Base-by-base conservation (phyloP, 2,797 vertebrate species). In the Gadopsis bispinosus region DNA sequence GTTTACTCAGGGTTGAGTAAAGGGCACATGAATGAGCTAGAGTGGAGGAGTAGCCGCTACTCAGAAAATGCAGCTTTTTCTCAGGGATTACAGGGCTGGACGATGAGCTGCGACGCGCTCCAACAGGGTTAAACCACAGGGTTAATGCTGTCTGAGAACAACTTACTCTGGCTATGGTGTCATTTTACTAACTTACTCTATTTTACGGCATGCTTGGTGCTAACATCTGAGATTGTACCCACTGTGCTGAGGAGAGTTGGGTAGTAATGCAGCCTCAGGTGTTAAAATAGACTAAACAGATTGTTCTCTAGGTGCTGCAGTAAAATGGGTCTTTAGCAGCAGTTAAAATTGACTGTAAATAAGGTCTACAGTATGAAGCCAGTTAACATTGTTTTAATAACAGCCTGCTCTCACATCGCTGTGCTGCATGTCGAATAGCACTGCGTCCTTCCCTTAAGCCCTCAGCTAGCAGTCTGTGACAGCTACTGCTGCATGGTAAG, bases 1-100 rank as follows among this genome's bases (percentile, higher is more conserved):
- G 88, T 90, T 92, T 87, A 81, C 81, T 76, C 54, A 1, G 75
- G 73, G 80, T 81, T 75, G 76, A 87, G 84, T 69, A 84, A 82
- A 86, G 90, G 83, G 68, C 88, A 82, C 68, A 68, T 54, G 68
- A 77, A 58, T 43, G 62, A 78, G 69, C 63, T 43, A 33, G 10
- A 70, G 16, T 69, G 51, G 69, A 82, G 54, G 70, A 85, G 56
- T 67, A 43, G 71, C 61, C 14, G 33, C 65, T 31, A 17, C 22
- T 85, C 12, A 20, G 59, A 62, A 77, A 83, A 86, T 37, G 68
- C 73, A 26, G 61, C 63, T 72, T 66, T 86, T 83, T 76, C 72
- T 62, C 5, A 2, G 33, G 71, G 77, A 85, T 85, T 62, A 78
- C 53, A 51, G 64, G 50, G 55, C 64, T 71, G 33, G 68, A 81